These are phyloP conservation scores for Scotopteryx bipunctaria DNA, from an alignment of 2,888 invertebrate species.

Conservation along the genomic window DNA sequence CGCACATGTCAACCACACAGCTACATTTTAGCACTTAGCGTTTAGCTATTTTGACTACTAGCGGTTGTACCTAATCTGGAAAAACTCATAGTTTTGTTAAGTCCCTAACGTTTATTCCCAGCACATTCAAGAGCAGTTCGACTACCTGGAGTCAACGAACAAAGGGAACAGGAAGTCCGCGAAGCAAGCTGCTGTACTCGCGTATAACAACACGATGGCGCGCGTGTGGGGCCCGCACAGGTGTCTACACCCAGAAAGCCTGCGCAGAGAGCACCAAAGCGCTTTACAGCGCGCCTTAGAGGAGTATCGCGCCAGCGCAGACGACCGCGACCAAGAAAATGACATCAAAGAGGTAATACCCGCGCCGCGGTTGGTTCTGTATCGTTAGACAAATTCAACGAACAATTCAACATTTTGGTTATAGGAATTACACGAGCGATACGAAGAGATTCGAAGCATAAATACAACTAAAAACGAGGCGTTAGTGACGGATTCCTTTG, in stretches of 20 bases:
- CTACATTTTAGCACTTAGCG: too few species aligned
- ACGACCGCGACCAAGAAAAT: conserved; percentile 8
- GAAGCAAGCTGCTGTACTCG: conserved; percentile 21
- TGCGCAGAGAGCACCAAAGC: conserved; percentile 15
- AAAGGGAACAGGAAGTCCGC: conserved; percentile 15
- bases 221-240: conserved; percentile 28
- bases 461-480: conserved; percentile 21
- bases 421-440: conserved; percentile 21
- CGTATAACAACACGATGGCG: conserved; percentile 33
- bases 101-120: conserved; percentile 1
- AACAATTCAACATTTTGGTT: background rate
- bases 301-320: conserved; percentile 6
- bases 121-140: conserved; percentile 26
- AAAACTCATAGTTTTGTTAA: background rate
- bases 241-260: conserved; percentile 18
- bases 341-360: conserved; percentile 6
- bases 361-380: too few species aligned
- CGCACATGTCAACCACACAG: too few species aligned
- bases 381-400: too few species aligned
- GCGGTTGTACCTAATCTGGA: too few species aligned
- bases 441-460: conserved; percentile 9
- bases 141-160: conserved; percentile 15
- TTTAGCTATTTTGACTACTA: too few species aligned
- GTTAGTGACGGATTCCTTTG: conserved; percentile 38
- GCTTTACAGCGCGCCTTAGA: conserved; percentile 15